Base-by-base conservation (phyloP, 2,888 invertebrate species). In the Priocnemis perturbator region DNA sequence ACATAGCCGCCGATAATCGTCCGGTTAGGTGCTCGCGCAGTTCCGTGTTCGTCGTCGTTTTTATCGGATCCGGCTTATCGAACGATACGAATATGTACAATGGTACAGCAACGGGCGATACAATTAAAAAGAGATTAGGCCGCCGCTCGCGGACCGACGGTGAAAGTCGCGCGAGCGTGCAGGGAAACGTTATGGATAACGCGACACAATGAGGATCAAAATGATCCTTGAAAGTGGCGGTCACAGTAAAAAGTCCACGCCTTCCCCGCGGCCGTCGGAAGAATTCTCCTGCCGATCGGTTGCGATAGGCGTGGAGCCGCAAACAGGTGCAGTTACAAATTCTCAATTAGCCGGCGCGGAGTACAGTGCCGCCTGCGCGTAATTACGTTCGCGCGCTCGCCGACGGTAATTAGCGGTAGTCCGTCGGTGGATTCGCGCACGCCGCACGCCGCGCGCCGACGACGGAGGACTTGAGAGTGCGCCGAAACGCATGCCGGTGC, bases 81-180 rank as follows among this genome's bases (percentile, higher is more conserved):
- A 37, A 17, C 65, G 68, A 56, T 48, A 57, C 65, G 47, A 62
- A 17, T 47, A 19, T 58, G 53, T 55, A 59, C 53, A 59, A 59
- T 58, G 55, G 21, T 53, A 64, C 20, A 57, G 56, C 37, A 11
- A 60, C 30, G 48, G 19, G 11, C 37, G 20, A 65, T 61, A 68
- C 75, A 75, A 79, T 79, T 79, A 77, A 79, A 77, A 79, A 71
- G 62, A 79, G 79, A 79, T 79, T 73, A 75, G 62, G 57, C 60
- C 19, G 53, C 58, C 30, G 48, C n/a, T n/a, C 60, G 48, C 65
- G n/a, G 69, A 68, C 67, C 58, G 37, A 55, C 70, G 69, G 74
- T 78, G 74, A 75, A 66, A 52, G 59, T 26, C 15, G 61, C 37
- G 37, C 37, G 37, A 11, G 14, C 37, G 37, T 37, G 37, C 11